Percentiles rank a stretch among this genome's conserved stretches.
phyloP scores from a whole-genome alignment of 2,888 invertebrate genomes.

The Leptinotarsa tumamoca region DNA sequence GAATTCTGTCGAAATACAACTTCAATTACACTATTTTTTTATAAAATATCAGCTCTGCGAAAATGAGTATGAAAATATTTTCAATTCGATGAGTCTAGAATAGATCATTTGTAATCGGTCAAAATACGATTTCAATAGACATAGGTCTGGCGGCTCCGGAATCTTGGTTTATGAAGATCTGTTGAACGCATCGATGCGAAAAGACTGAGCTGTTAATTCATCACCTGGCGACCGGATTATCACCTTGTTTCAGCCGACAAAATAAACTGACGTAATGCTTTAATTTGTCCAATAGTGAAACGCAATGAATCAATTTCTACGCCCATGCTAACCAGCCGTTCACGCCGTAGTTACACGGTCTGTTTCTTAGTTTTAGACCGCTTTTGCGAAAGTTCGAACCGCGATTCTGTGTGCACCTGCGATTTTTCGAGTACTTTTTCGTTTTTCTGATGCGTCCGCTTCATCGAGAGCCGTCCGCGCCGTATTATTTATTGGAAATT shows the following conservation, averaged over 20 bases:
- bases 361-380: conserved; percentile 28
- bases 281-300: conserved; percentile 15
- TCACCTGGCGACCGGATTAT: neutral
- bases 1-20: too few relatives aligned
- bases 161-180: too few relatives aligned
- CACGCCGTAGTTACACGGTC: conserved; percentile 3
- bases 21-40: too few relatives aligned
- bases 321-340: conserved; percentile 14
- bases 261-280: conserved; percentile 7
- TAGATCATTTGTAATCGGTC: too few relatives aligned
- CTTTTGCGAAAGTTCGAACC: conserved; percentile 27
- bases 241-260: neutral
- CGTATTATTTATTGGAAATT: conserved; percentile 9
- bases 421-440: neutral
- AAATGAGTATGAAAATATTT: too few relatives aligned
- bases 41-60: too few relatives aligned
- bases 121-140: too few relatives aligned
- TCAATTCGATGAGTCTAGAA: too few relatives aligned
- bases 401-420: conserved; percentile 17
- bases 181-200: too few relatives aligned
- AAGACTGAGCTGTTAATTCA: neutral
- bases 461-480: neutral
- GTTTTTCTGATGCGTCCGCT: conserved; percentile 13
- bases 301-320: conserved; percentile 14
- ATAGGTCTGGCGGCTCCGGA: too few relatives aligned